A percentile compares a stretch with the other conserved stretches of the same genome.
Evolutionary conservation across 2,797 vertebrate species (phyloP).

Genomic region (Dicrostonyx torquatus): DNA sequence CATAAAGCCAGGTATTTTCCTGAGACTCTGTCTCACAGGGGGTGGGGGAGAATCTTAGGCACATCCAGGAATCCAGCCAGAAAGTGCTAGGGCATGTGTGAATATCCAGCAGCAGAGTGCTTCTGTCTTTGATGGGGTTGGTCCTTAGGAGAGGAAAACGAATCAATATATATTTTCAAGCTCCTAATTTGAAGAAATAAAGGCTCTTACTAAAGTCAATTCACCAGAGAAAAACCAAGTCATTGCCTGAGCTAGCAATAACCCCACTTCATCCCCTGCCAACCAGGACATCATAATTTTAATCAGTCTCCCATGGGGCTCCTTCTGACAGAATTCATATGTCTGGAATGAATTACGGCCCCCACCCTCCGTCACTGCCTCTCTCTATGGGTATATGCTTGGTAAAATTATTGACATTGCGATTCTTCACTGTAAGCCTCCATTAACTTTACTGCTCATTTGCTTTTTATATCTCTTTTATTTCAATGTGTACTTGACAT

Average conservation of each 20-base stretch:
- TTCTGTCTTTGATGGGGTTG: neutral
- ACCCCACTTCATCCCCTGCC: conserved; percentile 53
- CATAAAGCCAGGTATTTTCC: neutral
- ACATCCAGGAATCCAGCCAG: neutral
- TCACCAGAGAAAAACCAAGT: conserved; percentile 71
- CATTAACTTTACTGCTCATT: conserved; percentile 33
- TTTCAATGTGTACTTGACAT: conserved; percentile 4
- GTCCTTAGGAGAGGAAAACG: conserved; percentile 50
- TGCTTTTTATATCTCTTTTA: conserved; percentile 12
- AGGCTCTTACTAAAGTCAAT: conserved; percentile 57
- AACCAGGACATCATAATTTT: conserved; percentile 44
- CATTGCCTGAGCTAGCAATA: conserved; percentile 55
- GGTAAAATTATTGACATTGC: conserved; percentile 51
- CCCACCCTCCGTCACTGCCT: neutral
- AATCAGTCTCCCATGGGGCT: conserved; percentile 13
- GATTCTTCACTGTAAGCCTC: conserved; percentile 52
- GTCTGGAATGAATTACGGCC: conserved; percentile 19
- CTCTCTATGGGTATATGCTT: neutral
- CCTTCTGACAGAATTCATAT: conserved; percentile 11
- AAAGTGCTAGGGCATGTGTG: neutral
- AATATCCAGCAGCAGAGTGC: neutral
- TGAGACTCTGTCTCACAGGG: neutral
- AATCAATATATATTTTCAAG: conserved; percentile 42
- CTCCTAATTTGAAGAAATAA: conserved; percentile 59
- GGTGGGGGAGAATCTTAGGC: neutral